Evolutionary conservation across 2,888 invertebrate genomes (phyloP).

Genomic region (Drosophila putrida): DNA sequence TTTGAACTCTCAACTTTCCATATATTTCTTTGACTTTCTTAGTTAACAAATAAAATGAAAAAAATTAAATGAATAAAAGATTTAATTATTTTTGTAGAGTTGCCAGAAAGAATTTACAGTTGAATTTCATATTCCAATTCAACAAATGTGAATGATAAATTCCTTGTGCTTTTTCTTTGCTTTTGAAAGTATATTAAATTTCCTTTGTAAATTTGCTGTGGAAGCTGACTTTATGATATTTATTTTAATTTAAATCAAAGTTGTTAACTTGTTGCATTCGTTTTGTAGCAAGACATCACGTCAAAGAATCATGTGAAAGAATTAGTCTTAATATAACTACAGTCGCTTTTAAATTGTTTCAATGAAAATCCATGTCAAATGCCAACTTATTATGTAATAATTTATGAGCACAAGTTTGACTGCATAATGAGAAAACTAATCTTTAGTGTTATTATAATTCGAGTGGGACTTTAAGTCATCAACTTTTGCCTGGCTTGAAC

Average conservation of each 20-base stretch:
- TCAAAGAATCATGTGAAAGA: not conserved
- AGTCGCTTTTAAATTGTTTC: not conserved
- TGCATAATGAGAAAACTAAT: slow-evolving; percentile 7
- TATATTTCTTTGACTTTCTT: not conserved
- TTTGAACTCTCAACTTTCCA: not conserved
- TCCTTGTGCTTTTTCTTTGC: not conserved
- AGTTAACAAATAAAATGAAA: not conserved
- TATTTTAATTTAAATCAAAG: slow-evolving; percentile 1
- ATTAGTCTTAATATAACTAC: not conserved
- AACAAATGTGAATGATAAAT: slow-evolving; percentile 16
- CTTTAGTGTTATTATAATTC: slow-evolving; percentile 7
- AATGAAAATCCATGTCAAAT: not conserved
- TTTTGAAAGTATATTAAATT: slow-evolving; percentile 7
- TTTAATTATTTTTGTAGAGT: slow-evolving; percentile 23
- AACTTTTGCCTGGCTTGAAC: not conserved
- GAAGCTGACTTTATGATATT: not conserved
- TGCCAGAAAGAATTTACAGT: not conserved
- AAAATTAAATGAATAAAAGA: slow-evolving; percentile 6
- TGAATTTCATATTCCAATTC: not conserved
- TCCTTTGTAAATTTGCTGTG: not conserved
- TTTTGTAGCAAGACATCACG: not conserved
- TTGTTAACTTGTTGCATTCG: slow-evolving; percentile 1
- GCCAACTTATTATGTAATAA: not conserved
- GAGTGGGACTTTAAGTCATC: not conserved
- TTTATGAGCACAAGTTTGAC: slow-evolving; percentile 6